Evolutionary conservation across 1,140 invertebrate genomes (phyloP).

Genomic region (Pomacea maculata): DNA sequence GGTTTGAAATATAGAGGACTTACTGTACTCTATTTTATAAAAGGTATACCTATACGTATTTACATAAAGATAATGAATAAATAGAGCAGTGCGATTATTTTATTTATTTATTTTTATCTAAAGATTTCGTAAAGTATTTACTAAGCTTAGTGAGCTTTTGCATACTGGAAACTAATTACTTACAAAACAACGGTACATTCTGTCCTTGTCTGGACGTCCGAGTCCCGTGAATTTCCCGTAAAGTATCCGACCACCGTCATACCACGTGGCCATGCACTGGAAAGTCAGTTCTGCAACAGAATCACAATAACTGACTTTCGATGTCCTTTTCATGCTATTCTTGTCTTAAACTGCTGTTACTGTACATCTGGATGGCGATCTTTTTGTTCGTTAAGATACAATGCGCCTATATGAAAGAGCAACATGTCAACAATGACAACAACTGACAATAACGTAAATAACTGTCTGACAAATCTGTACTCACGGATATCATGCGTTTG

Average conservation of each 20-base stretch:
- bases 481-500: constrained; percentile 47
- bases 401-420: too few relatives aligned
- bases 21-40: too few relatives aligned
- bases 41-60: neutral
- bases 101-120: neutral
- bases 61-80: neutral
- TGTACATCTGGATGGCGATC: too few relatives aligned
- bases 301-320: neutral
- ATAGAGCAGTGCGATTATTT: neutral
- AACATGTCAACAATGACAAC: too few relatives aligned
- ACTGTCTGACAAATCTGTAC: constrained; percentile 1
- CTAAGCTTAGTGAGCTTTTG: too few relatives aligned
- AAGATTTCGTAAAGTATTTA: too few relatives aligned
- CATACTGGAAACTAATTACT: constrained; percentile 29
- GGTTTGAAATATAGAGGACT: too few relatives aligned
- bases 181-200: constrained; percentile 61
- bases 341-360: too few relatives aligned
- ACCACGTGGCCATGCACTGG: constrained; percentile 62
- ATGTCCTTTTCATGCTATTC: too few relatives aligned
- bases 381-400: too few relatives aligned
- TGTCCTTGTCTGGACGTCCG: constrained; percentile 29
- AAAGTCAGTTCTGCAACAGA: constrained; percentile 45
- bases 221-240: constrained; percentile 52
- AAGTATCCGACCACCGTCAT: constrained; percentile 51
- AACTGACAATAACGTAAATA: neutral